Base-by-base conservation (phyloP, 2,888 invertebrate genomes). In the Ormyrus labotus region DNA sequence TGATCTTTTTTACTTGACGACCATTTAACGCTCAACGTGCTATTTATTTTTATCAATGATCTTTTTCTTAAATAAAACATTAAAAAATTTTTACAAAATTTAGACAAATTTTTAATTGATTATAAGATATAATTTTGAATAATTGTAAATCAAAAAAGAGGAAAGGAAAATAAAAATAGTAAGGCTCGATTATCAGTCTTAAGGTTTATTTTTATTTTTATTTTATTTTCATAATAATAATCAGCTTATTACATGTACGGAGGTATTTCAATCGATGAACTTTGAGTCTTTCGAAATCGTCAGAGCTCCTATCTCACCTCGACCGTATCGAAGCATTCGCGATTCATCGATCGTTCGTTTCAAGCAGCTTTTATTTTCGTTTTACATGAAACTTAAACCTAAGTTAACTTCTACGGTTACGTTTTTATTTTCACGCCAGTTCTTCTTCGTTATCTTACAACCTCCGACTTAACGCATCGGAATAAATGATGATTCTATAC, bases 181-280 rank as follows among this genome's bases (percentile, higher is more conserved):
- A 34, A 34, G 34, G 34, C 34, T 34, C 34, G 34, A 34, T 34
- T 13, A 57, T 88, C 89, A 90, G 90, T 90, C 90, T 90, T 89
- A 89, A 86, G 67, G 55, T 86, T 88, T 87, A 88, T 87, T 86
- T 89, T 34, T 34, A 34, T 34, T 34, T 34, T 34, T 34, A 34
- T 34, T 90, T 90, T 90, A 88, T 85, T 87, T 69, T 34, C 34
- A 34, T 77, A 67, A 88, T 90, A 88, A 87, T 90, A 87, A 88
- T 83, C 88, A 87, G 88, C 87, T 89, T 90, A 34, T 34, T 34
- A 90, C 88, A 89, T 85, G 85, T 89, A 89, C 84, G 86, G 88
- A 90, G 89, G 88, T 90, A 90, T 89, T 89, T 88, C 85, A 88
- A 87, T 87, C 87, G 86, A 87, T 83, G 83, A 88, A 87, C 84